Conservation (phyloP, 2,113 vertebrate species). For the Gasterosteus aculeatus region DNA sequence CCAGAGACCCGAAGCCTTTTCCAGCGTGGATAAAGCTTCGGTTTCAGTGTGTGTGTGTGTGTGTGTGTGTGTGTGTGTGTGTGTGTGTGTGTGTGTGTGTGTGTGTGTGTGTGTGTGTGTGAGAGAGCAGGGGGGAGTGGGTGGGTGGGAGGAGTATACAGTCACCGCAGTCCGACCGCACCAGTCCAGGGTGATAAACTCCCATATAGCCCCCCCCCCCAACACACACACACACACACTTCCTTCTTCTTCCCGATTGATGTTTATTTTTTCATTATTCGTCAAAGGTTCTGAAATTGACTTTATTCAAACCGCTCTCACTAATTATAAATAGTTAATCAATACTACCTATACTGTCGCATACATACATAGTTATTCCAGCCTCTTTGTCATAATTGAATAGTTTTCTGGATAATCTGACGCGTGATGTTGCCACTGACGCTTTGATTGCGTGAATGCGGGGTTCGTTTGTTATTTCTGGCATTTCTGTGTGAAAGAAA, state of each 20-base stretch:
- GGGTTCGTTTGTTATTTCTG: background rate
- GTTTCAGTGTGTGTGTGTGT: conserved; percentile 69
- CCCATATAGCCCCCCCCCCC: background rate
- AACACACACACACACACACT: background rate
- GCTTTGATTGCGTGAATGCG: background rate
- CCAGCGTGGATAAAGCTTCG: conserved; percentile 80
- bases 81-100: conserved; percentile 5
- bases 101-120: conserved; percentile 21
- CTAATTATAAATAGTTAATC: background rate
- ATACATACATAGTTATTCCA: background rate
- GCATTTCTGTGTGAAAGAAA: background rate
- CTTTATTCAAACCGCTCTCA: background rate
- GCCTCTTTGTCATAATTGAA: background rate
- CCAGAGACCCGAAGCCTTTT: conserved; percentile 75
- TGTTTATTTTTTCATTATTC: background rate
- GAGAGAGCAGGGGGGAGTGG: conserved; percentile 1
- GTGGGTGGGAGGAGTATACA: conserved; percentile 7
- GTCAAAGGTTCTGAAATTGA: background rate
- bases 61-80: background rate
- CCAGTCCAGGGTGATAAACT: conserved; percentile 50
- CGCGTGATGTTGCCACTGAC: background rate
- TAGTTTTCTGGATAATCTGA: background rate
- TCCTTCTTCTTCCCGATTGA: background rate
- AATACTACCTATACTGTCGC: background rate
- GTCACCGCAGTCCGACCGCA: conserved; percentile 64